A percentile compares a stretch with the other conserved stretches of the same genome.
Conservation (phyloP, 2,113 vertebrate genomes). For the Lycocorax pyrrhopterus region DNA sequence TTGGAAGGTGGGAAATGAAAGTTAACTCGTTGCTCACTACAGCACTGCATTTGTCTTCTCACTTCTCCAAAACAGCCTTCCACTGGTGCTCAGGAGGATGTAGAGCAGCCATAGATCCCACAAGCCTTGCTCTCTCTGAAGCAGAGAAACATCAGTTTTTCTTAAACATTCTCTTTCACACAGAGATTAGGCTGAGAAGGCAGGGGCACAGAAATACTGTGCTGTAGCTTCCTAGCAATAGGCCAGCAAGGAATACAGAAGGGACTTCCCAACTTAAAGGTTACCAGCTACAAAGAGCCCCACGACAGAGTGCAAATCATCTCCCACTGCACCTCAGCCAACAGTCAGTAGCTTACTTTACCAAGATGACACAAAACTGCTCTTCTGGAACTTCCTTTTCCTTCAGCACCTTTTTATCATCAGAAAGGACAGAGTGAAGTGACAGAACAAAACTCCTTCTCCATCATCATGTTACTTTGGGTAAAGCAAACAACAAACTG, state of each 20-base stretch:
- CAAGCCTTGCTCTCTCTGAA: neutral
- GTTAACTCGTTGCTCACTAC: neutral
- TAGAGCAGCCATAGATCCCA: neutral
- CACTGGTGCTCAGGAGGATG: neutral
- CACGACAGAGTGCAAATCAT: neutral
- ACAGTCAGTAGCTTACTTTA: neutral
- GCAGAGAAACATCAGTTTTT: neutral
- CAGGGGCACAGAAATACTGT: neutral
- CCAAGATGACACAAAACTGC: neutral
- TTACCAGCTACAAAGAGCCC: neutral
- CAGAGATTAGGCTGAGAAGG: neutral
- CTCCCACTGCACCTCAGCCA: neutral
- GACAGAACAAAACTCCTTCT: neutral
- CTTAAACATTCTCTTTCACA: neutral
- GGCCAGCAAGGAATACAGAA: neutral
- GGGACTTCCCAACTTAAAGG: neutral
- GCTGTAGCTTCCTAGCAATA: neutral
- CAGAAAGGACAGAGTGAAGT: neutral
- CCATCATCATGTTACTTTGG: neutral
- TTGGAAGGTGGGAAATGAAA: neutral
- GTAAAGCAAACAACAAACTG: neutral
- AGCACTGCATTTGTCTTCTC: neutral
- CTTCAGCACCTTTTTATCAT: neutral
- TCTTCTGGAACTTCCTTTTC: neutral
- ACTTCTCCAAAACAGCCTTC: neutral